A percentile compares a stretch with the other conserved stretches of the same genome.
Evolutionary conservation across 2,113 vertebrate genomes (phyloP).

Genomic region (Papio anubis): DNA sequence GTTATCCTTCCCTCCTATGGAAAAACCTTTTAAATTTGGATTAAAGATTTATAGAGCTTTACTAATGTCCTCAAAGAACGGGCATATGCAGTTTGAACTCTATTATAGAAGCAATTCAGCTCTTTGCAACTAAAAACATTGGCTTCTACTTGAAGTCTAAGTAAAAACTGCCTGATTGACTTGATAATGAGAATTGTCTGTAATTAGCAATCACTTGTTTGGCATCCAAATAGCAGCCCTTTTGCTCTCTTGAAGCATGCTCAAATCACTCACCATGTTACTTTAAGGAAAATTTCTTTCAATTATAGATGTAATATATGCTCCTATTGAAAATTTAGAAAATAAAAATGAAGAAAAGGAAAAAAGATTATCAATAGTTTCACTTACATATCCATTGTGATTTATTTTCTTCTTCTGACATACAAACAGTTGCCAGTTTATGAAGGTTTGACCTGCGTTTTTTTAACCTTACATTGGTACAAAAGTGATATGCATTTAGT

Average conservation of each 20-base stretch:
- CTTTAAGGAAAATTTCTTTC: conserved; percentile 11
- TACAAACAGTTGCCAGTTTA: not conserved
- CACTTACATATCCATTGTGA: not conserved
- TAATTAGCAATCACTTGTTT: conserved; percentile 8
- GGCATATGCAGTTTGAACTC: not conserved
- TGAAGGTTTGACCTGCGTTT: not conserved
- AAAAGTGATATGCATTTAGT: not conserved
- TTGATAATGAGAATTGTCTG: conserved; percentile 19
- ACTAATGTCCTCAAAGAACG: not conserved
- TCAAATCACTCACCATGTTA: not conserved
- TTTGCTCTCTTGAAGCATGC: not conserved
- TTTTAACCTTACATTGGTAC: not conserved
- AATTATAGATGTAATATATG: not conserved
- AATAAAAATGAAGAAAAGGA: conserved; percentile 1
- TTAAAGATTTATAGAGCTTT: not conserved
- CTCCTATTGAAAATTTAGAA: conserved; percentile 34
- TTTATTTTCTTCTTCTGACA: not conserved
- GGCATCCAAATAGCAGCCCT: not conserved
- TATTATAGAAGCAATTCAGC: not conserved
- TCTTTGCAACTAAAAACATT: conserved; percentile 12
- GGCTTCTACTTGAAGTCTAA: not conserved
- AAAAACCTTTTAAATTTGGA: not conserved
- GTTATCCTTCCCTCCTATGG: not conserved
- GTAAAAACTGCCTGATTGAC: not conserved
- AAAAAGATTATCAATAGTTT: not conserved